Conservation (phyloP, 2,113 vertebrate species). For the Meleagris gallopavo region DNA sequence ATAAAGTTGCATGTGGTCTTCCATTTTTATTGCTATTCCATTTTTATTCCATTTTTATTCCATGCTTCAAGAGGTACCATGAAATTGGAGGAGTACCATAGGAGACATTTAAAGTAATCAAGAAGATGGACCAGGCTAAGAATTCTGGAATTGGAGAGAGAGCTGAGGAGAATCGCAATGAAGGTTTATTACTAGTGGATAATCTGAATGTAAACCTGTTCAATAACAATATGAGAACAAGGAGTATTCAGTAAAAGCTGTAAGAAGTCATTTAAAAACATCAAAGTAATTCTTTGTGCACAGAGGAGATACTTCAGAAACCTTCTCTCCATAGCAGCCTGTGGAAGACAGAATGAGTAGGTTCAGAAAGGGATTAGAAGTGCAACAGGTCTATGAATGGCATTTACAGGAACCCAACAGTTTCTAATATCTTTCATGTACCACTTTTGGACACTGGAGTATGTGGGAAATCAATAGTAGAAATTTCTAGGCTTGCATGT, state of each 20-base stretch:
- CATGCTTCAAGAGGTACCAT: not conserved
- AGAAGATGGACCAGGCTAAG: not conserved
- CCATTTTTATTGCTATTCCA: not conserved
- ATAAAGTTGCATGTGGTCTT: not conserved
- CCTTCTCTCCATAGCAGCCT: not conserved
- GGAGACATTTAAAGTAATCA: not conserved
- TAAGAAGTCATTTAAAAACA: not conserved
- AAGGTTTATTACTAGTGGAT: not conserved
- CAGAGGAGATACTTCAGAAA: not conserved
- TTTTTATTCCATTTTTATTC: not conserved
- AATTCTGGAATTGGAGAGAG: not conserved
- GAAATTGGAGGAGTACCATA: not conserved
- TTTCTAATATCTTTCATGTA: not conserved
- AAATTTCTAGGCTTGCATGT: not conserved
- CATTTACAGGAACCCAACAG: not conserved
- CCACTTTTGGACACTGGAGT: not conserved
- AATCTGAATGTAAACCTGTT: not conserved
- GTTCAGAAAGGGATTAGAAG: not conserved
- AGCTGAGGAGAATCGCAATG: not conserved
- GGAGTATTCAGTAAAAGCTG: not conserved
- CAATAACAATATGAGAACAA: not conserved
- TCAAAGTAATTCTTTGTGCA: not conserved
- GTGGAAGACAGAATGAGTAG: not conserved
- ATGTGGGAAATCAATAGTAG: not conserved
- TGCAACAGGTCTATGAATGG: not conserved